Evolutionary conservation across 2,888 invertebrate species (phyloP).

Genomic region (Frankliniella fusca): DNA sequence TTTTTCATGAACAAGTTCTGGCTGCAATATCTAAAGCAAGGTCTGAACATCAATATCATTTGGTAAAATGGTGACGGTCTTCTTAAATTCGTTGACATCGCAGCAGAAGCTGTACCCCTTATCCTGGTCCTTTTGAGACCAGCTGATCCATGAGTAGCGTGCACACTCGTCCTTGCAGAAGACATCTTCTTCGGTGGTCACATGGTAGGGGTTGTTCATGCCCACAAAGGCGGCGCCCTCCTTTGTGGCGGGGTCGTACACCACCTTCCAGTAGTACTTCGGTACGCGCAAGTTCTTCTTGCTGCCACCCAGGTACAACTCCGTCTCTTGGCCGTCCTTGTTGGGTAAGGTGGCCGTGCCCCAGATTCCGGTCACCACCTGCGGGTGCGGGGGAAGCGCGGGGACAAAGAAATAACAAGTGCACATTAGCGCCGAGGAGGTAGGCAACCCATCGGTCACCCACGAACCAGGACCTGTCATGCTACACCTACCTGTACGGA

Average conservation of each 20-base stretch:
- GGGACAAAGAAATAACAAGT: background rate
- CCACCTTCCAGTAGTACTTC: constrained; percentile 57
- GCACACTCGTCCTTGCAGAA: constrained; percentile 53
- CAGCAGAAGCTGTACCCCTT: constrained; percentile 62
- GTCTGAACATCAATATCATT: background rate
- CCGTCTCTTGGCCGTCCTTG: constrained; percentile 47
- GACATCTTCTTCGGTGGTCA: constrained; percentile 40
- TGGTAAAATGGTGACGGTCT: constrained; percentile 41
- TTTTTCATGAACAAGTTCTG: too few species aligned
- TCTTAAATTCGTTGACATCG: constrained; percentile 55
- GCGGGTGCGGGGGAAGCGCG: too few species aligned
- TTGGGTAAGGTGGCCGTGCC: constrained; percentile 57
- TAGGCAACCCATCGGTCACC: background rate
- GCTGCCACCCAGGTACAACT: constrained; percentile 37
- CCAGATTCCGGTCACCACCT: constrained; percentile 53
- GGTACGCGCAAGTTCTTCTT: constrained; percentile 45
- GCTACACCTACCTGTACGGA: background rate
- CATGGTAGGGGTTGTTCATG: constrained; percentile 58
- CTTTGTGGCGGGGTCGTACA: constrained; percentile 52
- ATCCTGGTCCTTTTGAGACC: constrained; percentile 52
- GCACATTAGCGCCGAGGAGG: background rate
- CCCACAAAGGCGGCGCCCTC: constrained; percentile 58
- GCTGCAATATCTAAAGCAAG: background rate
- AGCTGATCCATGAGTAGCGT: constrained; percentile 53
- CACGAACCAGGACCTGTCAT: background rate